Evolutionary conservation across 2,888 invertebrate genomes (phyloP).

Genomic region (Dendrolimus pini): DNA sequence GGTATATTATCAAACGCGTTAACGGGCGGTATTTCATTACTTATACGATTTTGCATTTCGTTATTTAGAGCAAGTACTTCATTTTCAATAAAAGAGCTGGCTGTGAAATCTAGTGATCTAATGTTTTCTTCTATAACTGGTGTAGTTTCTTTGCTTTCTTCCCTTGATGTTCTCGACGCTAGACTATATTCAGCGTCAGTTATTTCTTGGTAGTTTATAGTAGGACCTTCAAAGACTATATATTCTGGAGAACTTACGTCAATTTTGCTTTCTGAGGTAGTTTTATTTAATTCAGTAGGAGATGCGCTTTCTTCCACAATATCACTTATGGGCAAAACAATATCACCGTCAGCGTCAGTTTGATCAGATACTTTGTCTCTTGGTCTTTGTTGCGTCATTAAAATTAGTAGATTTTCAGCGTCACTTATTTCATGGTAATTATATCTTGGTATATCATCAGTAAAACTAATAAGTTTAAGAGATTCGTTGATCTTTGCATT

Average conservation of each 20-base stretch:
- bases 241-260: neutral
- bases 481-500: too few relatives aligned
- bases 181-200: slow-evolving; percentile 28
- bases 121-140: slow-evolving; percentile 6
- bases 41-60: neutral
- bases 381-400: neutral
- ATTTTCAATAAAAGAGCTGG: too few relatives aligned
- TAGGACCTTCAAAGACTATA: slow-evolving; percentile 11
- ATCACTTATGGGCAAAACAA: neutral
- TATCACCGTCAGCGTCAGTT: neutral
- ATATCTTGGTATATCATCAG: slow-evolving; percentile 9
- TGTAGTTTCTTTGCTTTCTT: slow-evolving; percentile 17
- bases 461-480: neutral
- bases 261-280: neutral
- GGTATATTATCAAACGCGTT: slow-evolving; percentile 4
- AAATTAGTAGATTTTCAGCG: slow-evolving; percentile 14
- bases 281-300: slow-evolving; percentile 2
- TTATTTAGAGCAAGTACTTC: neutral
- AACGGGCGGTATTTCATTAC: neutral
- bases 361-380: neutral
- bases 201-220: slow-evolving; percentile 27
- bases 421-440: slow-evolving; percentile 16
- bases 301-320: too few relatives aligned
- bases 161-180: slow-evolving; percentile 14
- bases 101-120: too few relatives aligned